Evolutionary conservation across 2,888 invertebrate genomes (phyloP), one percentile per base, ranked within the genome.

Genomic region (Pammene fasciana): DNA sequence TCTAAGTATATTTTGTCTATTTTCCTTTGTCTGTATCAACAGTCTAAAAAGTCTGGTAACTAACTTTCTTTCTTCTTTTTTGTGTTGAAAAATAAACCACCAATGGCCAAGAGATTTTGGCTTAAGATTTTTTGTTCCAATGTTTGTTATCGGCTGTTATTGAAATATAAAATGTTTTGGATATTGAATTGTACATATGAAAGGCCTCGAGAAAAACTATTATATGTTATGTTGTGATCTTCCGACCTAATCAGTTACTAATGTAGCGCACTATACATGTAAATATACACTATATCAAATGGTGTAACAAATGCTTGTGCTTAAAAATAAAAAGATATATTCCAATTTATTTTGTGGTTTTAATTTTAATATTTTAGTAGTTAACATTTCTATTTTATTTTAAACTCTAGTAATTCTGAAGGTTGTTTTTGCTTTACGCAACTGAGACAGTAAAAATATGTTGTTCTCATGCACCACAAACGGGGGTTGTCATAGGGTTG

Each of bases 271-370:
- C 81, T 82, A 79, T 85, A 80, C 82, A 74, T 79, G 76, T 84
- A 82, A 81, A 79, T 82, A 82, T 83, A 73, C 75, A 74, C 74
- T 72, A 61, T 59, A 70, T 70, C 70, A 68, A 61, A 57, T 76
- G 75, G 77, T 85, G 83, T 82, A 82, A 76, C 71, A 80, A 79
- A 84, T 78, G 90, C 91, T 90, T 92, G 86, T 87, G 90, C 91
- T 91, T 92, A 86, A 85, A 62, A 85, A 86, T 82, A 86, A 86
- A 86, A 86, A 84, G 78, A 83, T 87, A 87, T 88, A 87, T 86
- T 86, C 84, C 82, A 80, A 86, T 82, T 86, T 85, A 76, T 73
- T 72, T 75, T 70, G 70, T 72, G 74, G 73, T 86, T 85, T 86
- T 81, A 82, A 38, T 38, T 38, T 38, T 38, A 0, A 38, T 9